Base-by-base conservation (phyloP, 2,888 invertebrate genomes). In the Acrobeloides nanus region DNA sequence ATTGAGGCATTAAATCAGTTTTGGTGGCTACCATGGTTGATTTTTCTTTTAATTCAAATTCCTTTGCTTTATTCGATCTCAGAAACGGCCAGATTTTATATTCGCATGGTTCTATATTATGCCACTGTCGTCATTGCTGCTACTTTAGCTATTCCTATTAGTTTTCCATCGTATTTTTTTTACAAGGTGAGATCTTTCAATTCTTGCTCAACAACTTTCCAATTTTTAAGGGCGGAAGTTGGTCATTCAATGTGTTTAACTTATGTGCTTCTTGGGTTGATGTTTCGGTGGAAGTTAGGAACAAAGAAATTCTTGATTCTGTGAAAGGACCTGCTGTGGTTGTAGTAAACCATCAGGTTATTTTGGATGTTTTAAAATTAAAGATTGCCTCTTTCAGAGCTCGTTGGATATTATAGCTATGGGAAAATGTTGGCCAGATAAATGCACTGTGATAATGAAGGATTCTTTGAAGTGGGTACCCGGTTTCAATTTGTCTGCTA, bases 371-470 rank as follows among this genome's bases (percentile, higher is more conserved):
- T 15, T 46, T 18, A 7, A 46, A 31, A 29, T 21, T 26, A 47
- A 27, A 15, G 3, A 15, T 2, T 37, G n/a, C 20, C 17, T 3
- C 12, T 29, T 33, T 44, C 43, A 72, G 50, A 68, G 67, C 33
- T 61, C 64, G 23, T 15, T 72, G 21, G 73, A 73, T 46, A 55
- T 70, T 20, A 50, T 61, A 17, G 63, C 53, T 25, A 62, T 69
- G 64, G 59, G 63, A 7, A 48, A 46, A 17, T 51, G 56, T 4
- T 69, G 67, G 69, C 72, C 72, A 5, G 39, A 62, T 17, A 61
- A 70, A 37, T 68, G 69, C 46, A 57, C 64, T 3, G 62, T 64
- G 10, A 65, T 73, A 62, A 54, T 68, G 45, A 73, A 73, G 51
- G 55, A 57, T 10, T 63, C 64, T 23, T 51, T 72, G 43, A 58